These are phyloP conservation scores for Halichoerus grypus DNA, from an alignment of 2,113 vertebrate genomes.

Conservation along the genomic window DNA sequence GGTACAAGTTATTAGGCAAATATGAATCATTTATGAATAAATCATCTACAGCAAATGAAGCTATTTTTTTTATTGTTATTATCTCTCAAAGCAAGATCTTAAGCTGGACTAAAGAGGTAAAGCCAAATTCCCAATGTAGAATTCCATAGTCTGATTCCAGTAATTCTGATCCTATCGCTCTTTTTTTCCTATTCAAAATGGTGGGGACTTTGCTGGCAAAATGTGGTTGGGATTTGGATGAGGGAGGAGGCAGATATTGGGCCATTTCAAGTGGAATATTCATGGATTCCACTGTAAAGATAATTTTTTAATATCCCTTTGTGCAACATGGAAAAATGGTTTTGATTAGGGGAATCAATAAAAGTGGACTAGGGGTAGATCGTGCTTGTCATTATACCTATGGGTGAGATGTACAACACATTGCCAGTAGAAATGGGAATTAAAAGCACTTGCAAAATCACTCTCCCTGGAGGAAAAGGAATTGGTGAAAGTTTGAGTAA, in stretches of 20 bases:
- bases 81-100: constrained; percentile 40
- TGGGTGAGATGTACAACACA: background rate
- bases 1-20: constrained; percentile 80
- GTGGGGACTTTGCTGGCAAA: background rate
- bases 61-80: constrained; percentile 75
- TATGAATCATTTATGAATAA: constrained; percentile 82
- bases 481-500: constrained; percentile 13
- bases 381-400: constrained; percentile 59
- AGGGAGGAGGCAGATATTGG: background rate
- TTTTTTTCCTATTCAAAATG: background rate
- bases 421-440: background rate
- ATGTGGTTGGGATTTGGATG: background rate
- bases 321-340: constrained; percentile 59
- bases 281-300: constrained; percentile 38
- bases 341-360: constrained; percentile 78
- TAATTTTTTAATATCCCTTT: constrained; percentile 49
- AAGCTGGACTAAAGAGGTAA: constrained; percentile 67
- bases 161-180: background rate
- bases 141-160: background rate
- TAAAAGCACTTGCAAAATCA: constrained; percentile 51
- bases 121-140: constrained; percentile 59
- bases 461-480: background rate
- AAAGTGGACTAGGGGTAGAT: constrained; percentile 44
- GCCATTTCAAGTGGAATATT: background rate
- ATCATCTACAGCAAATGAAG: constrained; percentile 82